A percentile compares a stretch with the other conserved stretches of the same genome.
Evolutionary conservation across 2,888 invertebrate genomes (phyloP).

Genomic region (Himalopsyche tibetana): DNA sequence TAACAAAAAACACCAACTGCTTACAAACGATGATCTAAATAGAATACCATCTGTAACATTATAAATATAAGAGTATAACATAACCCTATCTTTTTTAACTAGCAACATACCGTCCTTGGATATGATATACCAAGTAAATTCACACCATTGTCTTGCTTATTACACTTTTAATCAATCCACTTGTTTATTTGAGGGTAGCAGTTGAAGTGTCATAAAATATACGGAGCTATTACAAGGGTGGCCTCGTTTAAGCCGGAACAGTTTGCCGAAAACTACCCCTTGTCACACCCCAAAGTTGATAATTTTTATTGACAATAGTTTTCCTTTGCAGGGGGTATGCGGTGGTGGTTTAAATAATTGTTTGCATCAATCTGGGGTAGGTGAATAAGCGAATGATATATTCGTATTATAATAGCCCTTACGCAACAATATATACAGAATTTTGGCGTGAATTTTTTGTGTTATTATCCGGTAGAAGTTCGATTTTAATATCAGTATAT

Average conservation of each 20-base stretch:
- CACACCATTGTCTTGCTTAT: not conserved
- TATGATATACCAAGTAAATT: not conserved
- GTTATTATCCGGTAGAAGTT: not conserved
- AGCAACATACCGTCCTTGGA: not conserved
- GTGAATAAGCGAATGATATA: not conserved
- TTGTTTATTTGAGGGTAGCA: not conserved
- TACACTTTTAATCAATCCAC: conserved; percentile 12
- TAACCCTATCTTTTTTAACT: not conserved
- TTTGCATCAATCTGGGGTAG: not conserved
- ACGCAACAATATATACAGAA: not conserved
- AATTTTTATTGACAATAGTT: not conserved
- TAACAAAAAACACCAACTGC: not conserved
- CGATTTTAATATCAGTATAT: not conserved
- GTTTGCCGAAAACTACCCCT: not conserved
- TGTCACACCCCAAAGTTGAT: conserved; percentile 1
- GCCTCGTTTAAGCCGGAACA: not conserved
- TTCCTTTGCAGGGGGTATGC: not conserved
- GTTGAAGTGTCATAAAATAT: conserved; percentile 9
- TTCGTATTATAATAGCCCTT: not conserved
- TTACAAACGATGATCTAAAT: not conserved
- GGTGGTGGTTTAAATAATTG: conserved; percentile 11
- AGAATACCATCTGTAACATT: not conserved
- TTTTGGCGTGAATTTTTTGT: not conserved
- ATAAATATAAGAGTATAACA: not conserved
- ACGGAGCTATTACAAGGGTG: not conserved